Conservation (phyloP, 2,113 vertebrate genomes). For the Calcarius ornatus region DNA sequence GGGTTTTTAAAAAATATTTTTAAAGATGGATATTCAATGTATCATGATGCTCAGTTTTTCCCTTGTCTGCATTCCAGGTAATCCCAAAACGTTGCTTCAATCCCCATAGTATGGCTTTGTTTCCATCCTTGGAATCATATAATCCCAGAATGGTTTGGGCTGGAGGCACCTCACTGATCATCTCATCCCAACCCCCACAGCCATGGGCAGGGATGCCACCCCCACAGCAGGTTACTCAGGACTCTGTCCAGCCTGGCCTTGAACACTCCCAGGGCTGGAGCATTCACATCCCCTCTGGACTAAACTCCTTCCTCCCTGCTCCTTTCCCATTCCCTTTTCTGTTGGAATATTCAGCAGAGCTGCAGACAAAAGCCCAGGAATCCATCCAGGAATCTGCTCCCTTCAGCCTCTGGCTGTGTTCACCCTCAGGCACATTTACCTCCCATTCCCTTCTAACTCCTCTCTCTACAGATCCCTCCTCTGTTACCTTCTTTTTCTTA, state of each 20-base stretch:
- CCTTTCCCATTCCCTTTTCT: neutral
- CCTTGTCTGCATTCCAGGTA: neutral
- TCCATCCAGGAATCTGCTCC: neutral
- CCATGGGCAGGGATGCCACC: neutral
- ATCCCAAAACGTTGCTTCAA: neutral
- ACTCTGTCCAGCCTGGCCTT: neutral
- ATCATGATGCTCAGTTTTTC: neutral
- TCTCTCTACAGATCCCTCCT: neutral
- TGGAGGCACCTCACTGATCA: neutral
- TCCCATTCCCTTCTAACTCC: neutral
- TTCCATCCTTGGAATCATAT: neutral
- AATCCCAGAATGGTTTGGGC: neutral
- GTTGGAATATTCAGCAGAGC: neutral
- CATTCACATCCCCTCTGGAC: neutral
- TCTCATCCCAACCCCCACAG: neutral
- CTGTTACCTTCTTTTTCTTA: neutral
- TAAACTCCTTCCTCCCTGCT: neutral
- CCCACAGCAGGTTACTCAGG: neutral
- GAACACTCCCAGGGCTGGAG: neutral
- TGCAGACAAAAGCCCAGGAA: neutral
- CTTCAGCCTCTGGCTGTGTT: neutral
- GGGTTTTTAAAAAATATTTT: neutral
- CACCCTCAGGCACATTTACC: neutral
- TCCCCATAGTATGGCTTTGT: neutral
- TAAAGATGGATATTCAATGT: neutral